These are phyloP conservation scores for Panthera uncia DNA, from an alignment of 2,113 vertebrate genomes.

Conservation along the genomic window DNA sequence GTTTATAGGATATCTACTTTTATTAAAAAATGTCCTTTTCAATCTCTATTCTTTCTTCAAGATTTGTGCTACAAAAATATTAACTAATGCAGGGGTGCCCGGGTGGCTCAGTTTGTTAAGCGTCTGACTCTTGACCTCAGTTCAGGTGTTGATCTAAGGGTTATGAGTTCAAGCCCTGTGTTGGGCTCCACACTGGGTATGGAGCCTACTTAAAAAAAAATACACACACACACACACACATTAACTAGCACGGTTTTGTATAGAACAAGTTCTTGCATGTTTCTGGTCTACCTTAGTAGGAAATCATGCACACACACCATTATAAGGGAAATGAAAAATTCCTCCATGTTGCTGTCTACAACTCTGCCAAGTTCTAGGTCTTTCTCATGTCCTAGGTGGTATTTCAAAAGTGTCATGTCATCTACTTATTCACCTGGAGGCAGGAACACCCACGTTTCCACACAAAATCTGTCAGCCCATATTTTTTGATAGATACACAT, in stretches of 20 bases:
- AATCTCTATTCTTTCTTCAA: background rate
- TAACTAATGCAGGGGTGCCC: background rate
- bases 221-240: no score
- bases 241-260: background rate
- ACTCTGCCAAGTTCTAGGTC: background rate
- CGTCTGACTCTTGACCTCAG: no score
- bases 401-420: conserved; percentile 34
- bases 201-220: no score
- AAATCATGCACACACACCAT: background rate
- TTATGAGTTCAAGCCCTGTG: no score
- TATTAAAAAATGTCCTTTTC: background rate
- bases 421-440: background rate
- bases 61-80: conserved; percentile 1
- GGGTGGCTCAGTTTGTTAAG: no score
- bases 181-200: no score
- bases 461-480: conserved; percentile 38
- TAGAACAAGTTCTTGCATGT: background rate
- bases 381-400: background rate
- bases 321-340: background rate
- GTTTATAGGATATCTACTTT: background rate
- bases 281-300: background rate
- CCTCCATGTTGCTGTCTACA: background rate
- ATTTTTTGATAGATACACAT: background rate
- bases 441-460: background rate
- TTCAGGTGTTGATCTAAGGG: no score